Base-by-base conservation (phyloP, 1,140 invertebrate genomes). In the Apocrypta bakeri region DNA sequence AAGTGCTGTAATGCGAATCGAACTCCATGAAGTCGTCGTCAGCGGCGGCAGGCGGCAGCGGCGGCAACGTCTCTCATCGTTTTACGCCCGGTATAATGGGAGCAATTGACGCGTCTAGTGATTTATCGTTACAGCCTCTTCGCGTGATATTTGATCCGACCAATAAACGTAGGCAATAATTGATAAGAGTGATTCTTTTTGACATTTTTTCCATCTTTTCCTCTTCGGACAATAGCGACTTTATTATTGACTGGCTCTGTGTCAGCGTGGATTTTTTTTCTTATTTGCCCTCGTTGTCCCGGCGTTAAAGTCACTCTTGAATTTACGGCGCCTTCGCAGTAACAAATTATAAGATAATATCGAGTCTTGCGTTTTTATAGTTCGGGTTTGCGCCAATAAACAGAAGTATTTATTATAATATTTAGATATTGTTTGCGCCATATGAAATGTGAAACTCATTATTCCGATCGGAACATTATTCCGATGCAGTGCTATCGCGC, bases 1-100 rank as follows among this genome's bases (percentile, higher is more conserved):
- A n/a, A 72, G 40, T 37, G 25, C 56, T 48, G n/a, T n/a, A n/a
- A n/a, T 4, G 27, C 14, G 21, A 72, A 72, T 71, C 61, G 40
- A 56, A 79, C 61, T 72, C 25, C 72, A 72, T 17, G 56, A 42
- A 66, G 42, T 74, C 73, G 37, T 29, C 61, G 31, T 61, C 21
- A 9, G 3, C 9, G 3, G 33, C 33, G 33, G 3, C 9, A 2
- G n/a, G n/a, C n/a, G n/a, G 68, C 33, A 9, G 3, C 9, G 3
- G 33, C 33, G 33, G 3, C 9, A 2, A 37, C 33, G 33, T 37
- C 2, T 56, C 42, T 21, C 25, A 64, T 80, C 61, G 11, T 42
- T 42, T 48, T 1, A n/a, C n/a, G 27, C 1, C 7, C 33, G 33
- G 33, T 8, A 33, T 37, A 74, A 66, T 42, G 14, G 8, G 27